Evolutionary conservation across 2,113 vertebrate species (phyloP).

Genomic region (Amphiprion percula): DNA sequence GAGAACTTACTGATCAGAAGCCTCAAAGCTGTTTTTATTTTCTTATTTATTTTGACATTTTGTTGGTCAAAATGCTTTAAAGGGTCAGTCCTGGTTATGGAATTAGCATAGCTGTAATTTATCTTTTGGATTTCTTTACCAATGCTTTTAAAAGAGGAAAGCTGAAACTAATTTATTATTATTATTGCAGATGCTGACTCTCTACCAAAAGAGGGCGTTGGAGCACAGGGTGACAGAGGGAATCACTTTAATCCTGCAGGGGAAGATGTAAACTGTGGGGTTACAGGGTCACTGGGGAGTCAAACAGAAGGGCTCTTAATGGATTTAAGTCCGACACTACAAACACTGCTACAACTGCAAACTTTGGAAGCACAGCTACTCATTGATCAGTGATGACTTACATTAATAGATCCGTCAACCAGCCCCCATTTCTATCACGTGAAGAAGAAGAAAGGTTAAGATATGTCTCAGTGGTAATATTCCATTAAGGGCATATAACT

Average conservation of each 20-base stretch:
- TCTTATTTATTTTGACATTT: too few species aligned
- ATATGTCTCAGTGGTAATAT: not conserved
- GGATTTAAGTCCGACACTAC: constrained; percentile 21
- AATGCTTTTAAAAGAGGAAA: not conserved
- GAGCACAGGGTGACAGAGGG: constrained; percentile 1
- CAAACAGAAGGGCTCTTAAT: not conserved
- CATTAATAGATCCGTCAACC: constrained; percentile 69
- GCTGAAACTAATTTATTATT: accelerated
- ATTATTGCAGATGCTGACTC: not conserved
- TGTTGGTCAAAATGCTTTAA: too few species aligned
- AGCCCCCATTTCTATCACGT: constrained; percentile 73
- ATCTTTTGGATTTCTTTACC: too few species aligned
- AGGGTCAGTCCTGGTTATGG: too few species aligned
- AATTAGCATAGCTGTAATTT: too few species aligned
- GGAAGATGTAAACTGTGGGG: constrained; percentile 32
- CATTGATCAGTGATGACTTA: constrained; percentile 58
- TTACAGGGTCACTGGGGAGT: not conserved
- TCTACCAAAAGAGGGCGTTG: constrained; percentile 11
- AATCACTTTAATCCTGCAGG: constrained; percentile 30
- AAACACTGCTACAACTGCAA: not conserved
- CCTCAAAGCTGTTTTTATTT: too few species aligned
- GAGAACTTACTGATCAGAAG: too few species aligned
- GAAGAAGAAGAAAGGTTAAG: not conserved
- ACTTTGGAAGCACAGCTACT: not conserved
- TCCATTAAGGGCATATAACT: not conserved